A percentile compares a stretch with the other conserved stretches of the same genome.
Conservation (phyloP, 53 echinoderm and acorn worm genomes). For the Paracentrotus lividus region DNA sequence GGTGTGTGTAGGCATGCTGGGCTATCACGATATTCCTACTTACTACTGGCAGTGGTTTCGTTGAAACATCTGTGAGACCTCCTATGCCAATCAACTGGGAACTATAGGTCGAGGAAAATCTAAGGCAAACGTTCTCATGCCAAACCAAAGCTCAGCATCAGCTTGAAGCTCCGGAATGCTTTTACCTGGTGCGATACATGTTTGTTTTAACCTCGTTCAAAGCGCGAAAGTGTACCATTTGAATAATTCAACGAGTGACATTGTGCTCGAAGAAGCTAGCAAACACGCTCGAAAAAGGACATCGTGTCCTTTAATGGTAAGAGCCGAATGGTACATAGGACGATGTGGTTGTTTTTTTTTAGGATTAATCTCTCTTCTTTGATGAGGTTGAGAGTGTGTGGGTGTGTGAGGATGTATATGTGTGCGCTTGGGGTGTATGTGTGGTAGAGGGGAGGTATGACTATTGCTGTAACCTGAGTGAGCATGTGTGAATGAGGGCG, state of each 20-base stretch:
- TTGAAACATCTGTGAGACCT: background rate
- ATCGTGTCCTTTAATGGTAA: conserved; percentile 39
- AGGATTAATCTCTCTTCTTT: too few relatives aligned
- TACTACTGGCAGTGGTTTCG: background rate
- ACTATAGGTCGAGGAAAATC: conserved; percentile 36
- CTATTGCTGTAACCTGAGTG: too few relatives aligned
- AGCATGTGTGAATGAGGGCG: too few relatives aligned
- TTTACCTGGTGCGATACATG: conserved; percentile 47
- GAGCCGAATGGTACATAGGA: conserved; percentile 50
- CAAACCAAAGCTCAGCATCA: conserved; percentile 55
- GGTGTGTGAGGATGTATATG: too few relatives aligned
- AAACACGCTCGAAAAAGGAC: conserved; percentile 53
- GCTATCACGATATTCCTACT: too few relatives aligned
- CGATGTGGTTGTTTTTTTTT: too few relatives aligned
- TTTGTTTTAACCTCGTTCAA: conserved; percentile 41
- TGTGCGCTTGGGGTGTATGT: too few relatives aligned
- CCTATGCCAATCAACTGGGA: conserved; percentile 8
- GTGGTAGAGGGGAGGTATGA: too few relatives aligned
- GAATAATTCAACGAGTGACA: background rate
- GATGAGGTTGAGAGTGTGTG: too few relatives aligned
- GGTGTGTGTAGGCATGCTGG: too few relatives aligned
- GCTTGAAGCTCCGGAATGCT: conserved; percentile 15
- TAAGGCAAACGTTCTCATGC: background rate
- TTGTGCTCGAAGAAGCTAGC: conserved; percentile 28
- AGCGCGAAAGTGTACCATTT: background rate